These are phyloP conservation scores for Leptopilina boulardi DNA, from an alignment of 1,140 invertebrate genomes.

Conservation along the genomic window DNA sequence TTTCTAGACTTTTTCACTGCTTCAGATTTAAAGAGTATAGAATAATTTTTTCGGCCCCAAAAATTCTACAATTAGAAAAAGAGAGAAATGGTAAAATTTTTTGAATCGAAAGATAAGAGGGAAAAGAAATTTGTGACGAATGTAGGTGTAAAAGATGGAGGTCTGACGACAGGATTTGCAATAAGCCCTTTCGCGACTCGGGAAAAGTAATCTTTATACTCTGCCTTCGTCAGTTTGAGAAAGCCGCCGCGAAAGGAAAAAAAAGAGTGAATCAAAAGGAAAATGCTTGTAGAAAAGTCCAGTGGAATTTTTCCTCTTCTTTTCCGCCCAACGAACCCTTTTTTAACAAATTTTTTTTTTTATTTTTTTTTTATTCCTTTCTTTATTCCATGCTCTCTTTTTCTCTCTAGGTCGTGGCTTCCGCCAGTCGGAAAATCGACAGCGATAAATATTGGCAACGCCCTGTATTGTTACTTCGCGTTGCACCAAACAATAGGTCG, in stretches of 20 bases:
- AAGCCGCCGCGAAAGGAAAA: background rate
- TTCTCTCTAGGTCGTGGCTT: slow-evolving; percentile 27
- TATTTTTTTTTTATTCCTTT: slow-evolving; percentile 14
- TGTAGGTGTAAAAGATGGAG: slow-evolving; percentile 25
- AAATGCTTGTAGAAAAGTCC: slow-evolving; percentile 36
- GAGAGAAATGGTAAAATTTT: background rate
- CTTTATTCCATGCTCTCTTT: background rate
- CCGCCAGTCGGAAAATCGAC: slow-evolving; percentile 50
- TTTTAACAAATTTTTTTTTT: slow-evolving; percentile 23
- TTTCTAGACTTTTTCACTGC: no score
- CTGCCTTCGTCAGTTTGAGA: slow-evolving; percentile 46
- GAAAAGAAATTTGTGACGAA: slow-evolving; percentile 27
- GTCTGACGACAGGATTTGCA: slow-evolving; percentile 26
- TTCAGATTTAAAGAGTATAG: no score
- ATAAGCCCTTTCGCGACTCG: slow-evolving; percentile 33
- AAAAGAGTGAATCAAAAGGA: background rate
- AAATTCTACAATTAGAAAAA: no score
- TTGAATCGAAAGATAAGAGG: slow-evolving; percentile 7
- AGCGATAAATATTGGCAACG: slow-evolving; percentile 60
- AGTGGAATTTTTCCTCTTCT: slow-evolving; percentile 41
- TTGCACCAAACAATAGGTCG: slow-evolving; percentile 58
- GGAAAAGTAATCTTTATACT: slow-evolving; percentile 51
- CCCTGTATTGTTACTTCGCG: slow-evolving; percentile 57
- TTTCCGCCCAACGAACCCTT: background rate
- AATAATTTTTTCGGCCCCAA: no score